Evolutionary conservation across 64 coral and sea anemone genomes (phyloP).

Genomic region (Stylophora pistillata): DNA sequence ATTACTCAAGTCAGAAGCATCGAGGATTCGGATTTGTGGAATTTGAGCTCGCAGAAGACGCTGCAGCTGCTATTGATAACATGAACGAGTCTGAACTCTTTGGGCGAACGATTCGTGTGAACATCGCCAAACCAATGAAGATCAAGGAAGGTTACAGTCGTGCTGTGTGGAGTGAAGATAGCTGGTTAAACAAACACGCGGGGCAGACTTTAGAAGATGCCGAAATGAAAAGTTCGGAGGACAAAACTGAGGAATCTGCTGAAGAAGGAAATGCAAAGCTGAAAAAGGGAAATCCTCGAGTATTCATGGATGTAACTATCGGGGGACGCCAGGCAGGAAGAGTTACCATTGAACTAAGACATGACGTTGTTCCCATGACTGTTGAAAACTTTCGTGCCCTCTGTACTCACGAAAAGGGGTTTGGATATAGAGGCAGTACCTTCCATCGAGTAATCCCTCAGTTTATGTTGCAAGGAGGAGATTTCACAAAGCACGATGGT

Average conservation of each 20-base stretch:
- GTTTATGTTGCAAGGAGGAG: slow-evolving; percentile 96
- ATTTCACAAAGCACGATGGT: slow-evolving; percentile 94
- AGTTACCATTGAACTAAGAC: slow-evolving; percentile 86
- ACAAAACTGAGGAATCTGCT: slow-evolving; percentile 35
- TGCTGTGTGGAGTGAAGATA: slow-evolving; percentile 97
- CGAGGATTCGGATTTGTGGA: slow-evolving; percentile 99
- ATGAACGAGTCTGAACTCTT: slow-evolving; percentile 99
- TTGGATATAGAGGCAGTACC: slow-evolving; percentile 87
- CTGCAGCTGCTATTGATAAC: slow-evolving; percentile 93
- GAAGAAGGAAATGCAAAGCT: slow-evolving; percentile 31
- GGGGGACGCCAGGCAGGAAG: slow-evolving; percentile 67
- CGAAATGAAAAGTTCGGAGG: slow-evolving; percentile 55
- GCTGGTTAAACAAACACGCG: slow-evolving; percentile 87
- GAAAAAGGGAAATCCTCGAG: slow-evolving; percentile 87
- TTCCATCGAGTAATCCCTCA: slow-evolving; percentile 98
- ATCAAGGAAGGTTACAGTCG: slow-evolving; percentile 97
- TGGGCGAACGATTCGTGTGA: slow-evolving; percentile 95
- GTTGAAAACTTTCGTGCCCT: slow-evolving; percentile 96
- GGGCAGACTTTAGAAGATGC: slow-evolving; percentile 74
- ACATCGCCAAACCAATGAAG: slow-evolving; percentile 98
- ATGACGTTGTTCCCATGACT: slow-evolving; percentile 97
- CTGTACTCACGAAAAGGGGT: slow-evolving; percentile 97
- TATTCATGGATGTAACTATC: slow-evolving; percentile 88
- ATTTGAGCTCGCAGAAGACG: slow-evolving; percentile 96
- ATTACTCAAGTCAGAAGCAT: slow-evolving; percentile 94